A percentile compares a stretch with the other conserved stretches of the same genome.
These are phyloP conservation scores for Polypedilum vanderplanki DNA, from an alignment of 1,140 invertebrate species.

Conservation along the genomic window DNA sequence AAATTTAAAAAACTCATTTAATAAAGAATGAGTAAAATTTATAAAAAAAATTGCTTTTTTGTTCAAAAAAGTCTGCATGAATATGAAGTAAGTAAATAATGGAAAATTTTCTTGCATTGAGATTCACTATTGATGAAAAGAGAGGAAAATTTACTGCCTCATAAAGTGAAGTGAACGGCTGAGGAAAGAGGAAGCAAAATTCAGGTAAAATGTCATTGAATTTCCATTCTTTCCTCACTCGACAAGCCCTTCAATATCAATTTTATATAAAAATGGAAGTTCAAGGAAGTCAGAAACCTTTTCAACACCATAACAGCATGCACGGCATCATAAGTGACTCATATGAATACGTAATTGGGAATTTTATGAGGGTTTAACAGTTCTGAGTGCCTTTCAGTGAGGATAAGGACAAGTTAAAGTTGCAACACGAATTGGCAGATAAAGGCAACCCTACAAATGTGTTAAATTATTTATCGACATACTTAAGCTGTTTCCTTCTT, in stretches of 20 bases:
- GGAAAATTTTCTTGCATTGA: background rate
- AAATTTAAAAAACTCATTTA: background rate
- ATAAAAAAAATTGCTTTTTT: background rate
- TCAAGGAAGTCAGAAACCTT: slow-evolving; percentile 1
- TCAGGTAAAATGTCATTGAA: slow-evolving; percentile 18
- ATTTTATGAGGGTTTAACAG: slow-evolving; percentile 12
- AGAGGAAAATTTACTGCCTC: background rate
- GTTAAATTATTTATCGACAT: slow-evolving; percentile 7
- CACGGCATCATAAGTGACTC: slow-evolving; percentile 3
- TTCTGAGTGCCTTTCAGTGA: background rate
- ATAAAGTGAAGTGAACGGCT: background rate
- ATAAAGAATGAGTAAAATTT: too few relatives aligned
- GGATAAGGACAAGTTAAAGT: background rate
- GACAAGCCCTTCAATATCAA: slow-evolving; percentile 19
- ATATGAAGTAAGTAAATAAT: background rate
- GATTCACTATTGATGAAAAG: background rate
- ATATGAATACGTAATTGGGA: slow-evolving; percentile 7
- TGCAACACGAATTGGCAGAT: background rate
- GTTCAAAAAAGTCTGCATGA: background rate
- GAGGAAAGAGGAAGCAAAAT: background rate
- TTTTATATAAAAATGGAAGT: slow-evolving; percentile 3
- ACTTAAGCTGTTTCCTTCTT: slow-evolving; percentile 10
- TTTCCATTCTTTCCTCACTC: slow-evolving; percentile 10
- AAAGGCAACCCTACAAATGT: background rate
- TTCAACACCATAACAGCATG: background rate